Conservation (phyloP, 2,113 vertebrate genomes). For the human region GRCh38 chr6:113500001-113500500, state of each 20-base stretch:
- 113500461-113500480: background rate
- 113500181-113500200: background rate
- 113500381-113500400: background rate
- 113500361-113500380: background rate
- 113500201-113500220: background rate
- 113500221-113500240: background rate
- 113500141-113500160: background rate
- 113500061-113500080: background rate
- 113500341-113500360: background rate
- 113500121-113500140: background rate
- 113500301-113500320: too few relatives aligned
- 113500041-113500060: background rate
- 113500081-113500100: background rate
- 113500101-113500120: background rate
- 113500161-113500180: background rate
- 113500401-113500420: background rate
- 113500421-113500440: background rate
- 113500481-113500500: background rate
- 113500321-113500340: background rate
- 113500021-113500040: background rate
- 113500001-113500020: background rate
- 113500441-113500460: background rate
- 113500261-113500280: too few relatives aligned
- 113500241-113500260: background rate
- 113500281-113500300: too few relatives aligned